phyloP scores from a whole-genome alignment of 1,140 invertebrate species.

The Planococcus citri region DNA sequence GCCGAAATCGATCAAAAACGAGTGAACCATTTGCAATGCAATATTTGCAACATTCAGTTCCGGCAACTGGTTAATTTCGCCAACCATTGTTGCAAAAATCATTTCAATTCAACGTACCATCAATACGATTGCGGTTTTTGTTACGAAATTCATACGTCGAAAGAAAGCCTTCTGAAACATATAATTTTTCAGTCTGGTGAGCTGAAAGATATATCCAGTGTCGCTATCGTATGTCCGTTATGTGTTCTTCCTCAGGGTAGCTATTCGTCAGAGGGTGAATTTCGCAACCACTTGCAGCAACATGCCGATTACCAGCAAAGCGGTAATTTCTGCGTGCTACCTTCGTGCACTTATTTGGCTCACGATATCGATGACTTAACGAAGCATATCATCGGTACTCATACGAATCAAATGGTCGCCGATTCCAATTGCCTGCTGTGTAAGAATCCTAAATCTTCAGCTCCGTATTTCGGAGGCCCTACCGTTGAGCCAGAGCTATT shows the following conservation, averaged over 20 bases:
- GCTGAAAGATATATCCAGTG: background rate
- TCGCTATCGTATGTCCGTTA: background rate
- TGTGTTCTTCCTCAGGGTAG: background rate
- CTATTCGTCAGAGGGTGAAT: background rate
- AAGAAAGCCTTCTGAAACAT: background rate
- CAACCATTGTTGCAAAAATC: background rate
- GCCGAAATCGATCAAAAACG: background rate
- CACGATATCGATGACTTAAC: background rate
- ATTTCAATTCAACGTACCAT: background rate
- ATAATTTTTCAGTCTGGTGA: background rate
- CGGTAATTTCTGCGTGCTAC: background rate
- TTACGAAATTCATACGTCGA: background rate
- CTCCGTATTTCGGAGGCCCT: background rate
- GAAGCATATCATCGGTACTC: background rate
- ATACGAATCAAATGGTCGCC: background rate
- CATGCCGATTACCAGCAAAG: background rate
- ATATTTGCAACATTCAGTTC: background rate
- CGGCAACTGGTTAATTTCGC: background rate
- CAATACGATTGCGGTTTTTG: background rate
- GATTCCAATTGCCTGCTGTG: background rate
- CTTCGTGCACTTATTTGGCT: background rate
- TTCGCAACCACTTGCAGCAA: background rate
- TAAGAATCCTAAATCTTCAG: background rate
- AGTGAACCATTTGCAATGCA: background rate
- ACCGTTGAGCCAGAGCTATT: background rate